Evolutionary conservation across 2,797 vertebrate species (phyloP).

Genomic region (Enteromius paludinosus): DNA sequence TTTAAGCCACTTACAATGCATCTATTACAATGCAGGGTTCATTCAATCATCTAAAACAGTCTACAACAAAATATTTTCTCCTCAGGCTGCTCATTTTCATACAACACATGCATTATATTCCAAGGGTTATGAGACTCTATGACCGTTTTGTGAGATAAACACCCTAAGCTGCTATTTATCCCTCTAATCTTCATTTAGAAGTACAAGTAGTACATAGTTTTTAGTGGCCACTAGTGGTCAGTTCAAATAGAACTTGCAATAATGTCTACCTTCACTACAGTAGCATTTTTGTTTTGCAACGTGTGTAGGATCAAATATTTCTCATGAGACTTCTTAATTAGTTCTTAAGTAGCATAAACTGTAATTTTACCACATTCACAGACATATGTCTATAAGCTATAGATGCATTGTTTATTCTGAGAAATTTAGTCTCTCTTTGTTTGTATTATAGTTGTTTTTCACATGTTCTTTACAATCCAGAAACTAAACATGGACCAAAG

Average conservation of each 20-base stretch:
- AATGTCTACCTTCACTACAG: neutral
- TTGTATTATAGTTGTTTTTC: neutral
- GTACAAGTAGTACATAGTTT: neutral
- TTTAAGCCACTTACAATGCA: neutral
- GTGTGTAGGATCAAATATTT: neutral
- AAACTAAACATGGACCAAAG: neutral
- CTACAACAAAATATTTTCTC: neutral
- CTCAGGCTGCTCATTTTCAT: neutral
- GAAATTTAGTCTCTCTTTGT: neutral
- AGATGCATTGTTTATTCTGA: neutral
- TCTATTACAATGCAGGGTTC: neutral
- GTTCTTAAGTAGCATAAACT: neutral
- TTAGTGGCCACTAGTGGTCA: conserved; percentile 11
- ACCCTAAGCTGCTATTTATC: neutral
- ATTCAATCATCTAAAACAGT: neutral
- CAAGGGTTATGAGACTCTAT: neutral
- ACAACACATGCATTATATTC: neutral
- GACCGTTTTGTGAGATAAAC: neutral
- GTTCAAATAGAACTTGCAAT: neutral
- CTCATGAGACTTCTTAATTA: neutral
- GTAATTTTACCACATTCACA: neutral
- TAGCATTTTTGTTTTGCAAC: neutral
- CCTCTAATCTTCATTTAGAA: neutral
- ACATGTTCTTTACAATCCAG: neutral
- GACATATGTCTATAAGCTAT: neutral